phyloP scores from a whole-genome alignment of 2,797 vertebrate genomes.

The Phrynocephalus forsythii region DNA sequence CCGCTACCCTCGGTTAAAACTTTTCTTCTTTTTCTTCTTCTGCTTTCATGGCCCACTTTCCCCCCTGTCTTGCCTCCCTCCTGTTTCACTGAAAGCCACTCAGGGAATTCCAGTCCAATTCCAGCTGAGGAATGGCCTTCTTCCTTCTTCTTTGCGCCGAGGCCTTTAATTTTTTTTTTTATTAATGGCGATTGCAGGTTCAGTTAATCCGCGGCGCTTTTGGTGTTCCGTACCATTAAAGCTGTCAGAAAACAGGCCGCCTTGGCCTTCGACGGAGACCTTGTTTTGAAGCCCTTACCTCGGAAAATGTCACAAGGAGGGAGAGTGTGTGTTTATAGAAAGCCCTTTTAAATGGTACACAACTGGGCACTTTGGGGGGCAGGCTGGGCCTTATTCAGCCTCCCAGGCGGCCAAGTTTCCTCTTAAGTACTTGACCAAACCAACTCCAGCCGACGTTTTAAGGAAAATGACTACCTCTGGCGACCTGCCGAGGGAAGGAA shows the following conservation, averaged over 20 bases:
- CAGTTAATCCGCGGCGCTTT: slow-evolving; percentile 39
- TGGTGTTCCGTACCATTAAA: slow-evolving; percentile 41
- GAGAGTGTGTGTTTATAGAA: slow-evolving; percentile 49
- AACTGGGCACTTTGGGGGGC: slow-evolving; percentile 48
- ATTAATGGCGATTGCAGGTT: slow-evolving; percentile 58
- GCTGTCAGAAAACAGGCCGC: slow-evolving; percentile 56
- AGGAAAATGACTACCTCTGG: background rate
- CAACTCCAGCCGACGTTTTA: background rate
- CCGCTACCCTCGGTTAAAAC: slow-evolving; percentile 17
- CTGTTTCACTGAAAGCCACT: slow-evolving; percentile 56
- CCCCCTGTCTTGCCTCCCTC: background rate
- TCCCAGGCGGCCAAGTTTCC: background rate
- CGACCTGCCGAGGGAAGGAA: background rate
- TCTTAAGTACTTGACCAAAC: fast-evolving
- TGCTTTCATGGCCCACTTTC: background rate
- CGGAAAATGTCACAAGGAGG: slow-evolving; percentile 34
- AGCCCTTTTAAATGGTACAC: slow-evolving; percentile 51
- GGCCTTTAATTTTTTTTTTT: slow-evolving; percentile 66
- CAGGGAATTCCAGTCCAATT: slow-evolving; percentile 67
- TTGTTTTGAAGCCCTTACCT: background rate
- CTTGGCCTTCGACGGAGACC: slow-evolving; percentile 39
- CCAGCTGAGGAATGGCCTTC: slow-evolving; percentile 31
- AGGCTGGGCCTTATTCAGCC: slow-evolving; percentile 12
- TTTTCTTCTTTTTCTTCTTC: background rate
- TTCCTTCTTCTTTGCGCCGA: slow-evolving; percentile 12